Percentiles rank a stretch among this genome's conserved stretches.
phyloP scores from a whole-genome alignment of 2,888 invertebrate species.

The Mesodorylaimus sp. region DNA sequence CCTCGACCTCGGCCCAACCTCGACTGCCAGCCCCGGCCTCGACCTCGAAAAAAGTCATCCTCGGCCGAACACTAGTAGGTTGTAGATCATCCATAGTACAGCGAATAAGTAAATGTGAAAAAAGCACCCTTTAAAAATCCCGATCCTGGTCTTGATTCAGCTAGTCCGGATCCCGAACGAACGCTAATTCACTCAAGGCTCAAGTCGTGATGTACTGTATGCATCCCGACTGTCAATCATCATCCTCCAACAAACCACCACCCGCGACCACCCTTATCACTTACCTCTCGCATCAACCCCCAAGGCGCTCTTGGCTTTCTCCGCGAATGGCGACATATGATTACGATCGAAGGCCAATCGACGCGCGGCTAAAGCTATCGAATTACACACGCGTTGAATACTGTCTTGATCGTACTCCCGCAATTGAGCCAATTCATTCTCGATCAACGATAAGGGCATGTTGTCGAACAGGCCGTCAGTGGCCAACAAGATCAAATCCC shows the following conservation, averaged over 20 bases:
- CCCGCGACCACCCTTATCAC: slow-evolving; percentile 15
- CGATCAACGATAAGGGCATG: slow-evolving; percentile 69
- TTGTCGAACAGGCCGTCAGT: slow-evolving; percentile 98
- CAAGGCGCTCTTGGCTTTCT: slow-evolving; percentile 75
- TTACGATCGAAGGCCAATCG: slow-evolving; percentile 79
- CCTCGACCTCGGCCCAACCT: too few species aligned
- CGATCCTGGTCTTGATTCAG: too few species aligned
- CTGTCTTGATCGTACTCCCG: slow-evolving; percentile 23
- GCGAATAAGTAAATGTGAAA: too few species aligned
- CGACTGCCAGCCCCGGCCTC: too few species aligned
- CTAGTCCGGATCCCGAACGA: too few species aligned
- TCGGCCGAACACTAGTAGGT: too few species aligned
- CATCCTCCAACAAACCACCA: neutral
- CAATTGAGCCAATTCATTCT: slow-evolving; percentile 56
- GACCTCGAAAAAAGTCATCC: too few species aligned
- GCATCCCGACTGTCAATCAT: neutral
- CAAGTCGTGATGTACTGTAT: neutral
- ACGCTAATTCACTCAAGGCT: too few species aligned
- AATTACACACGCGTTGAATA: slow-evolving; percentile 73
- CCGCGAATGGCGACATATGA: slow-evolving; percentile 85
- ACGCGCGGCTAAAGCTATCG: slow-evolving; percentile 83
- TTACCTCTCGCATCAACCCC: slow-evolving; percentile 64
- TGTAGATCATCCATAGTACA: too few species aligned
- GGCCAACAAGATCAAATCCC: slow-evolving; percentile 71
- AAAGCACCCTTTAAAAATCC: too few species aligned